Base-by-base conservation (phyloP, 2,888 invertebrate genomes). In the Drosophila melanosoma region DNA sequence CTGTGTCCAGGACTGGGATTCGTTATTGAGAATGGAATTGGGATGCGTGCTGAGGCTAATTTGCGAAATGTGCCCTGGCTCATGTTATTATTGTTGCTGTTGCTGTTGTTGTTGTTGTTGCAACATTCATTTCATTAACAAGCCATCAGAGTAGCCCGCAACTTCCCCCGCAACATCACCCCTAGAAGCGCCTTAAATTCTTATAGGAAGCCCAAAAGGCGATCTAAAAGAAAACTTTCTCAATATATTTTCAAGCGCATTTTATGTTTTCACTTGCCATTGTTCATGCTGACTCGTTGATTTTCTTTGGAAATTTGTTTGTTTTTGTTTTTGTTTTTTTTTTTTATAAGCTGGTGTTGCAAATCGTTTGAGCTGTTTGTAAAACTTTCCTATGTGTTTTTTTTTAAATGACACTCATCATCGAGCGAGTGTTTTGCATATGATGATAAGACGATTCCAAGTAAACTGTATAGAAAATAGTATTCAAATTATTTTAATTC, bases 241-340 rank as follows among this genome's bases (percentile, higher is more conserved):
- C 82, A 78, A 83, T 83, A 84, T 79, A 76, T 72, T 73, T 80
- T 84, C 69, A 82, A 73, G 61, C 63, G 61, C 51, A 62, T 69
- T 73, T 77, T 70, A 67, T 79, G 70, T 59, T 72, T 62, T 70
- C 62, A 66, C 66, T 67, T 62, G 62, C 35, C 54, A 48, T 59
- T 66, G 67, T 53, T 63, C 69, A 54, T 49, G 58, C 17, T 59
- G 54, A 51, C 56, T 65, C 54, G 45, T 73, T 53, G 42, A 62
- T 60, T 71, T 35, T 45, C 64, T 45, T 63, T 63, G 33, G 66
- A 61, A 62, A 70, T 64, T 67, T 51, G 5, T 29, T 4, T 29
- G 5, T 29, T 29, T 29, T 29, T 29, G 0, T 29, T 29, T 6
- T 26, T 3, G 26, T 26, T 72, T n/a, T 61, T 67, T 61, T 67